phyloP scores from a whole-genome alignment of 2,113 vertebrate species.

The Zapornia atra region DNA sequence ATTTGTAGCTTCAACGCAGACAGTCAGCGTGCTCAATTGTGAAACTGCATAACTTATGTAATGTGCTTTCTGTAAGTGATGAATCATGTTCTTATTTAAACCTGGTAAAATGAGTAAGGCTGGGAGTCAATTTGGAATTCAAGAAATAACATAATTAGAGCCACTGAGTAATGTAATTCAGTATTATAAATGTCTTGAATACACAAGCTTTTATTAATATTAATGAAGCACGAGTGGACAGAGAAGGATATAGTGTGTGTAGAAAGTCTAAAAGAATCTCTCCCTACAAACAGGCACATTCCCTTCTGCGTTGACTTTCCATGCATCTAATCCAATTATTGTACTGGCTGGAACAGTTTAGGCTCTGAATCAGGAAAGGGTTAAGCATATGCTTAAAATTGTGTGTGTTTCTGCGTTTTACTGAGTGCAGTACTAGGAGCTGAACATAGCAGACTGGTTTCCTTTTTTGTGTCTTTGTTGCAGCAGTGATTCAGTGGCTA shows the following conservation, averaged over 20 bases:
- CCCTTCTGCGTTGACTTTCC: neutral
- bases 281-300: neutral
- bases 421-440: neutral
- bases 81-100: slow-evolving; percentile 78
- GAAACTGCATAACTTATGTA: slow-evolving; percentile 66
- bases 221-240: neutral
- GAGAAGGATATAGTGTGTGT: neutral
- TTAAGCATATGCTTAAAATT: slow-evolving; percentile 9
- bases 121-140: slow-evolving; percentile 68
- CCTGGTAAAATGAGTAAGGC: slow-evolving; percentile 61
- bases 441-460: neutral
- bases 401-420: neutral
- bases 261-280: neutral
- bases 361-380: neutral
- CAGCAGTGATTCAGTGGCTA: neutral
- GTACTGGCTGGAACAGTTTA: neutral
- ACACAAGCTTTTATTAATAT: slow-evolving; percentile 20
- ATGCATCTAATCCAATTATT: neutral
- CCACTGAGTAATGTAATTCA: slow-evolving; percentile 68
- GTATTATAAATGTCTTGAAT: slow-evolving; percentile 37
- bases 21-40: slow-evolving; percentile 31
- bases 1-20: slow-evolving; percentile 72
- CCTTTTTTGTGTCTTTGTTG: neutral
- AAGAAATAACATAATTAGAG: slow-evolving; percentile 69
- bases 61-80: slow-evolving; percentile 77